Evolutionary conservation across 2,113 vertebrate species (phyloP), one percentile per base, ranked within the genome.

Genomic region (Euleptes europaea): DNA sequence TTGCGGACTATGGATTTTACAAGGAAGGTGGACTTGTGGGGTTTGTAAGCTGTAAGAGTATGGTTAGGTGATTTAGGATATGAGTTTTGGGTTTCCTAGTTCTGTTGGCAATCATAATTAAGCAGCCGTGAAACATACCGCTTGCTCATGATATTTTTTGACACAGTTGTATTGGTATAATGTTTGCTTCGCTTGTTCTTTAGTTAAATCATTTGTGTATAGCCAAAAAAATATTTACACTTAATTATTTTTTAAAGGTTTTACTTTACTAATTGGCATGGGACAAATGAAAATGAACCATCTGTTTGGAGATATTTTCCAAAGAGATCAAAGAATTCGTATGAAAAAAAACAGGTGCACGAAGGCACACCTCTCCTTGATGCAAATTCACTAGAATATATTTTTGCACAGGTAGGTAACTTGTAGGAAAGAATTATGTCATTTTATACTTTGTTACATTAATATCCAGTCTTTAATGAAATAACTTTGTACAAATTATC

Each of bases 211-310:
- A 5, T 0, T 0, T 12, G 2, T 3, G 1, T n/a, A 1, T 9
- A 47, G 5, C 33, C 17, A 19, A 15, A 21, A 21, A 0, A 14
- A 1, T 15, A 31, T 42, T 70, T 7, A 0, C 49, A 14, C 47
- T 31, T 78, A 15, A 1, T 90, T 42, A 2, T 76, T 83, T 88
- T 85, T 82, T 89, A 5, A 91, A 99, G 99, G 79, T 99, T 97
- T 88, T 98, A 99, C 93, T 99, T 99, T 89, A 97, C 95, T 88
- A 99, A 99, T 93, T 99, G 99, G 99, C 98, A 99, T 1, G 98
- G 98, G 11, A 98, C 98, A 42, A 98, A 96, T 9, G 98, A 99
- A 87, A 97, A 89, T 0, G 98, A 99, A 79, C 96, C 97, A 83
- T 97, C 97, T 0, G 98, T 99, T 78, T 99, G 98, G 98, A 96